phyloP scores from a whole-genome alignment of 2,113 vertebrate species.

The Ammodytes marinus region DNA sequence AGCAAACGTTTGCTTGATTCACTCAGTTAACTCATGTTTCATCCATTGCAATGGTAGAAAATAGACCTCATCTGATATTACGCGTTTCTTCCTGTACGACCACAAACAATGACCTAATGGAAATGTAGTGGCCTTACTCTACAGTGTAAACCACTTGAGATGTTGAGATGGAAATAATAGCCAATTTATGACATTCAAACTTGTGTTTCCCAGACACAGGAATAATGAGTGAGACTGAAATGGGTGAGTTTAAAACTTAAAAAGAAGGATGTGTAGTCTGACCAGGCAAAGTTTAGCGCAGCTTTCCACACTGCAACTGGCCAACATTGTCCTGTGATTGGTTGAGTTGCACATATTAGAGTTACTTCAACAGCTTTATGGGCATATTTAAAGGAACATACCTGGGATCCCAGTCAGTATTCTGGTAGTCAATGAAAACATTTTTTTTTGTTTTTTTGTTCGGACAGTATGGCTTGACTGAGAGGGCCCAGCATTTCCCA shows the following conservation, averaged over 20 bases:
- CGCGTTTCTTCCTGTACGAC: background rate
- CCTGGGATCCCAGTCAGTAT: background rate
- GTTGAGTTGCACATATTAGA: background rate
- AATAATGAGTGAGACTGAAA: too few relatives aligned
- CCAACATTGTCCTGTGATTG: background rate
- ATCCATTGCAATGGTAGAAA: background rate
- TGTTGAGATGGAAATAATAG: background rate
- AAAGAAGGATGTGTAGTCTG: background rate
- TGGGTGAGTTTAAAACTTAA: too few relatives aligned
- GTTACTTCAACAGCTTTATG: background rate
- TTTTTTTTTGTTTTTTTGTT: background rate
- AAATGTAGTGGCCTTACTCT: background rate
- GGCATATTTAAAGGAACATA: background rate
- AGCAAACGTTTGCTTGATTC: background rate
- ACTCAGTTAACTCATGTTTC: background rate
- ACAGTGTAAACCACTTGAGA: background rate
- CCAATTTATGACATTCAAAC: background rate
- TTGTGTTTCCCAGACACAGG: too few relatives aligned
- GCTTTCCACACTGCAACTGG: background rate
- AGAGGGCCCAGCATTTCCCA: background rate
- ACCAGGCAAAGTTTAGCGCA: background rate
- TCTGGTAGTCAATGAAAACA: background rate
- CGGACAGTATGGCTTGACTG: background rate
- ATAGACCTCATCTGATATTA: background rate
- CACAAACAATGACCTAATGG: slow-evolving; percentile 2